phyloP scores from a whole-genome alignment of 1,140 invertebrate genomes.

The Papilio aristodemus region DNA sequence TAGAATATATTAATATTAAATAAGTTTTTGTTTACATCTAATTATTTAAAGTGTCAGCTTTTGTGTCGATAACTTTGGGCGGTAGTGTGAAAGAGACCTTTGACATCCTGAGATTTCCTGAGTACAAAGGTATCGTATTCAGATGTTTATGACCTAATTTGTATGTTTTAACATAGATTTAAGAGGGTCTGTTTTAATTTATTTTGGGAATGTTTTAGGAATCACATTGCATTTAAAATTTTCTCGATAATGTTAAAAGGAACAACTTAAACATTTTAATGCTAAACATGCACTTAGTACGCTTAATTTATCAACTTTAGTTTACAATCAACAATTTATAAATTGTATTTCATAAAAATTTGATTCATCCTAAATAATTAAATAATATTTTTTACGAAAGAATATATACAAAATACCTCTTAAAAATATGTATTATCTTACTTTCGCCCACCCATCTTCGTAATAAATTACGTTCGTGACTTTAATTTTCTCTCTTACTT shows the following conservation, averaged over 20 bases:
- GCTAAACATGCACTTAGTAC: no score
- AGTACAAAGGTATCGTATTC: constrained; percentile 18
- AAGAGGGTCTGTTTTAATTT: constrained; percentile 1
- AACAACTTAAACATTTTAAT: no score
- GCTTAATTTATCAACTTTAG: no score
- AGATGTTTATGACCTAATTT: constrained; percentile 12
- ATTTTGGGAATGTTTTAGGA: not conserved
- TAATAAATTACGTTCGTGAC: constrained; percentile 20
- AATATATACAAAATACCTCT: no score
- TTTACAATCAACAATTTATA: no score
- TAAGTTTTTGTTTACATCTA: constrained; percentile 50
- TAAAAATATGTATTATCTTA: not conserved
- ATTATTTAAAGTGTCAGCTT: constrained; percentile 39
- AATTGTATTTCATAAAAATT: no score
- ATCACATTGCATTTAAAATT: not conserved
- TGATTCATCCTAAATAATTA: no score
- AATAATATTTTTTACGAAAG: no score
- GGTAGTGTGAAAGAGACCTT: constrained; percentile 37
- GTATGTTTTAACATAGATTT: constrained; percentile 15
- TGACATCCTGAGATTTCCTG: constrained; percentile 38
- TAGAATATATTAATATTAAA: constrained; percentile 71
- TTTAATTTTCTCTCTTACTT: constrained; percentile 8
- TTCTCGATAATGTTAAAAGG: not conserved
- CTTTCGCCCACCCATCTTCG: not conserved
- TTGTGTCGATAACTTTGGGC: constrained; percentile 28